Evolutionary conservation across 2,797 vertebrate genomes (phyloP), one percentile per base, ranked within the genome.

Genomic region (Hypotaenidia philippensis): DNA sequence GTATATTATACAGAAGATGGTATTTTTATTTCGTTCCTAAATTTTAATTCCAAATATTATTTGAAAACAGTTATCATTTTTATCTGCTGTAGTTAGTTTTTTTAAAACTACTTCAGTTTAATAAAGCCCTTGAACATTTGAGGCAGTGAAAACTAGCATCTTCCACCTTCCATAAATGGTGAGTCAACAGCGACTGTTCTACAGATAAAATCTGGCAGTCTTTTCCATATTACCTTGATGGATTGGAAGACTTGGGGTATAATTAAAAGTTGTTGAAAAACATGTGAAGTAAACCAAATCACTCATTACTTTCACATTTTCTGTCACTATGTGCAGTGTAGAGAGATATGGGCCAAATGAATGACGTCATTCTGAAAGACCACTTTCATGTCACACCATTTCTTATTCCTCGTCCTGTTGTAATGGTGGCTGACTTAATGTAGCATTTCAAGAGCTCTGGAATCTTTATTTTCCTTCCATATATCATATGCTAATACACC

Each of bases 191-290:
- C 44, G 11, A 14, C 74, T 72, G 8, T 64, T 95, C n/a, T 75
- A 38, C 45, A 57, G 34, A 86, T 53, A 81, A 90, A 65, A 65
- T 71, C 40, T 71, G 64, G 19, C 23, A 11, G 19, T 83, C 19
- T 49, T 92, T 40, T 64, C 91, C 61, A 13, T 77, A 23, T 50
- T 68, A 50, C 57, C 80, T 83, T 45, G 38, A 44, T 70, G n/a
- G n/a, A 64, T 64, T n/a, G 22, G 21, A 82, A 84, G 32, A 18
- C 34, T 65, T 10, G 12, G 5, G 2, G n/a, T 92, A 26, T 83
- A 83, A 74, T 82, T 83, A 90, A 60, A 87, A 83, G 21, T 47
- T 92, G 21, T 53, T 86, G 77, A 90, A 86, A 29, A 75, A 23
- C 31, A 53, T 17, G 21, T 65, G 60, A 69, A 90, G 82, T 72